phyloP scores from a whole-genome alignment of 1,140 invertebrate genomes.

The Listronotus oregonensis region DNA sequence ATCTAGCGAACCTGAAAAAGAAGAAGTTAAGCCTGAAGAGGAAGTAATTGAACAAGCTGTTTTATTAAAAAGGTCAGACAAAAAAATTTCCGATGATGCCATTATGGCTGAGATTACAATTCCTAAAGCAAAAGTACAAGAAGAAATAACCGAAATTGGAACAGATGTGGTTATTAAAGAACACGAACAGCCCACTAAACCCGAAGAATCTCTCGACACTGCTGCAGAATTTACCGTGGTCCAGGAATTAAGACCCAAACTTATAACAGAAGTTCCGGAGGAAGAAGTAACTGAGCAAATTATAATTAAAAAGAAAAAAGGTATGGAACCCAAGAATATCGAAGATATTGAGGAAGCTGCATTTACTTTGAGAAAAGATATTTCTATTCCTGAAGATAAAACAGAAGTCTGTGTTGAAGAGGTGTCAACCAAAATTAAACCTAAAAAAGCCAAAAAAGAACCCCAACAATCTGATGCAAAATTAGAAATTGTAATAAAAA shows the following conservation, averaged over 20 bases:
- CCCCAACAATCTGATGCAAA: slow-evolving; percentile 18
- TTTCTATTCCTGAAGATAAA: slow-evolving; percentile 7
- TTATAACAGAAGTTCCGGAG: slow-evolving; percentile 38
- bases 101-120: slow-evolving; percentile 27
- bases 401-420: slow-evolving; percentile 36
- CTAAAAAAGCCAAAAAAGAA: slow-evolving; percentile 46
- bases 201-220: slow-evolving; percentile 26
- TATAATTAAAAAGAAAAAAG: slow-evolving; percentile 47
- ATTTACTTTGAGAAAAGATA: slow-evolving; percentile 60
- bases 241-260: background rate
- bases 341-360: slow-evolving; percentile 54
- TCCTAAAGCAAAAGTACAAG: slow-evolving; percentile 35
- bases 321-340: slow-evolving; percentile 53
- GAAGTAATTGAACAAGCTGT: slow-evolving; percentile 50
- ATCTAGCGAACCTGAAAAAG: no score
- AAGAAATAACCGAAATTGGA: slow-evolving; percentile 44
- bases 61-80: slow-evolving; percentile 48
- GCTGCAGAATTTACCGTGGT: slow-evolving; percentile 63
- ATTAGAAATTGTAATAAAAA: slow-evolving; percentile 25
- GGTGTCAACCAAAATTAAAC: slow-evolving; percentile 33
- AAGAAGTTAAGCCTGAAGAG: slow-evolving; percentile 36
- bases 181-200: slow-evolving; percentile 6
- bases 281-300: slow-evolving; percentile 31
- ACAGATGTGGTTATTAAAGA: slow-evolving; percentile 27
- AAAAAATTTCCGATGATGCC: slow-evolving; percentile 37